Evolutionary conservation across 2,888 invertebrate species (phyloP).

Genomic region (Siphlonurus alternatus): DNA sequence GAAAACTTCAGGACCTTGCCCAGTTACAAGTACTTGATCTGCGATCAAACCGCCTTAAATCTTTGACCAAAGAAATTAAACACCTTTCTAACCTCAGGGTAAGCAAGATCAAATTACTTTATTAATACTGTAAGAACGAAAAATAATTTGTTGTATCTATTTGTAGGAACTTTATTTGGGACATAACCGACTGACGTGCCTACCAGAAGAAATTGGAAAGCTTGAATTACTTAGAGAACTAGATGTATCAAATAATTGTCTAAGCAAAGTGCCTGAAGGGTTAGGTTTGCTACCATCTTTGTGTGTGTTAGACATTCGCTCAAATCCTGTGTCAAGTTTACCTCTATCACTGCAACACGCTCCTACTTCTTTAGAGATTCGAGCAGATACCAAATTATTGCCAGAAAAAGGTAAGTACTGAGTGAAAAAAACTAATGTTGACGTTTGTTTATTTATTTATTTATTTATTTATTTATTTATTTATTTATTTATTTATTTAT

Average conservation of each 20-base stretch:
- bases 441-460: too few species aligned
- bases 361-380: too few species aligned
- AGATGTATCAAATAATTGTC: slow-evolving; percentile 51
- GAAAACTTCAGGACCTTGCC: slow-evolving; percentile 49
- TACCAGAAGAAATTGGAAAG: slow-evolving; percentile 50
- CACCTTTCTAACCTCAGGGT: slow-evolving; percentile 49
- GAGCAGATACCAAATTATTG: too few species aligned
- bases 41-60: slow-evolving; percentile 43
- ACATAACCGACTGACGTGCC: slow-evolving; percentile 46
- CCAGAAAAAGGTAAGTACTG: not conserved
- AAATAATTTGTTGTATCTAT: not conserved
- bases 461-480: too few species aligned
- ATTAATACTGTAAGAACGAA: not conserved
- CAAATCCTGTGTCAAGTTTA: slow-evolving; percentile 11
- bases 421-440: too few species aligned
- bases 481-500: too few species aligned
- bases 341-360: too few species aligned
- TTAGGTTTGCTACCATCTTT: slow-evolving; percentile 45
- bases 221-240: slow-evolving; percentile 45
- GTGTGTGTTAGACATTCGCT: slow-evolving; percentile 38
- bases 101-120: slow-evolving; percentile 15
- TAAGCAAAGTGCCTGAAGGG: slow-evolving; percentile 42
- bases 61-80: slow-evolving; percentile 45
- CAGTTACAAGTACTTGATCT: slow-evolving; percentile 48
- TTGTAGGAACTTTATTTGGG: slow-evolving; percentile 53